A percentile compares a stretch with the other conserved stretches of the same genome.
These are phyloP conservation scores for Chymomyza amoena DNA, from an alignment of 2,888 invertebrate genomes.

Conservation along the genomic window DNA sequence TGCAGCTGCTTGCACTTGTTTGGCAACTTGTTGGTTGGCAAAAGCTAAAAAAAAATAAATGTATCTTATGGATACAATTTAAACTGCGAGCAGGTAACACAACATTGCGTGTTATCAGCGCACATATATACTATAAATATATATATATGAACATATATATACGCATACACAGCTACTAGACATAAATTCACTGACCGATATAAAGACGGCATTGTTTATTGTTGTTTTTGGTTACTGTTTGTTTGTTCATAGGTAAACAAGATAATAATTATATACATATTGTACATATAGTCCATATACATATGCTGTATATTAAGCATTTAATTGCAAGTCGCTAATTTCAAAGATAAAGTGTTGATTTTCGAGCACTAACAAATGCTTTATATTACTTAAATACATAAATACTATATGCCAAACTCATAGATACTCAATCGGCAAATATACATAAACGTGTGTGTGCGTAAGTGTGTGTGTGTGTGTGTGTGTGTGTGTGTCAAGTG, in stretches of 20 bases:
- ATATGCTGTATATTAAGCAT: background rate
- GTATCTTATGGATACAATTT: background rate
- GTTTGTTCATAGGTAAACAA: slow-evolving; percentile 50
- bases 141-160: too few relatives aligned
- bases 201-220: slow-evolving; percentile 16
- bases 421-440: background rate
- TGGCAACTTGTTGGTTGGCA: background rate
- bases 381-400: background rate
- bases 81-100: background rate
- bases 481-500: too few relatives aligned
- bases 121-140: background rate
- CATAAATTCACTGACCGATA: slow-evolving; percentile 37
- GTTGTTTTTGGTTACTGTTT: slow-evolving; percentile 16
- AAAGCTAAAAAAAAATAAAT: background rate
- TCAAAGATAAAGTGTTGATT: slow-evolving; percentile 40
- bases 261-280: slow-evolving; percentile 30
- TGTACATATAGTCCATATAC: background rate
- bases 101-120: slow-evolving; percentile 7
- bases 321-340: slow-evolving; percentile 45
- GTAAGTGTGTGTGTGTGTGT: too few relatives aligned
- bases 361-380: slow-evolving; percentile 7
- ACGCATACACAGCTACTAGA: background rate
- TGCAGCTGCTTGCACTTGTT: background rate
- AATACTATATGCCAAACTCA: background rate
- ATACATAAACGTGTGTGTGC: background rate